Base-by-base conservation (phyloP, 2,888 invertebrate genomes). In the Thecocarcelia acutangulata region DNA sequence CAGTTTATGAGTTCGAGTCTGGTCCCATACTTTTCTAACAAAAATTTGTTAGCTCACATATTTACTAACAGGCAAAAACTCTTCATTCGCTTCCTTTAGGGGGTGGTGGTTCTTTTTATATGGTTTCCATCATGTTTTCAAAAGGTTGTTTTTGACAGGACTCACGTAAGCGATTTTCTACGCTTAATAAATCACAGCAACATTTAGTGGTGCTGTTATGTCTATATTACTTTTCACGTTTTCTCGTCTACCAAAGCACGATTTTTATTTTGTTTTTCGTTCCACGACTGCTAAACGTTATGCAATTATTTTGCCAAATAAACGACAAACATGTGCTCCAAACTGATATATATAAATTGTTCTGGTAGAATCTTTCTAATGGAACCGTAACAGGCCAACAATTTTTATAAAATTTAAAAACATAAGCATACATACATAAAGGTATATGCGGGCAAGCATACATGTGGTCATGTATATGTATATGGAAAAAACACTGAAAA, bases 1-100 rank as follows among this genome's bases (percentile, higher is more conserved):
- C 86, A 85, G 85, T 88, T 88, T 88, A 87, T 87, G 85, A 87
- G 84, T 85, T 84, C 84, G 83, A 84, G 84, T 86, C 86, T 79
- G 80, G 76, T 63, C 50, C 63, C n/a, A 15, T 17, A 40, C 17
- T 48, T 21, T 56, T 37, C 17, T n/a, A 56, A 42, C 12, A 66
- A 11, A 24, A 33, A 40, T 5, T 17, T 11, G 12, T 11, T 17
- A 48, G 8, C 21, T n/a, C 46, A 48, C 33, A 46, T 33, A 21
- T 1, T 12, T 13, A 11, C 28, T 56, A 2, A n/a, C 44, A 46
- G 44, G 1, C 15, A 54, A 37, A 69, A 6, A 21, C 12, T 40
- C 24, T 40, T 13, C 42, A 13, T 24, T 19, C 1, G 40, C 42
- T 42, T 42, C 21, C 13, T 52, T 42, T 17, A 5, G 15, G 44